Conservation (phyloP, 1,140 invertebrate genomes). For the Rhizoglyphus robini region DNA sequence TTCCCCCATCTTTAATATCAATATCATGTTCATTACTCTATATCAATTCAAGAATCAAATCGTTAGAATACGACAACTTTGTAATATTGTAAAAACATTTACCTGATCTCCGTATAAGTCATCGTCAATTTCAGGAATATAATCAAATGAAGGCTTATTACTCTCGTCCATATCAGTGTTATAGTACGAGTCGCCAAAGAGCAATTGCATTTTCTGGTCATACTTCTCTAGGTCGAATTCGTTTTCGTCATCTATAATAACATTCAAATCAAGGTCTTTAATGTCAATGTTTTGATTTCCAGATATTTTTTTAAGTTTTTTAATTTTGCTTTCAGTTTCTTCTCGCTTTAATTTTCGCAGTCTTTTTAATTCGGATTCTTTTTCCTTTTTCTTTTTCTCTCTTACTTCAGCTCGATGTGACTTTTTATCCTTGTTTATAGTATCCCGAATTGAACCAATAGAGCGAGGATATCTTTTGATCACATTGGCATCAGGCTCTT, state of each 20-base stretch:
- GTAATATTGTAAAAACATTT: not conserved
- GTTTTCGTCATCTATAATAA: constrained; percentile 32
- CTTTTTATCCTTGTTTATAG: constrained; percentile 57
- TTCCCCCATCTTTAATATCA: constrained; percentile 35
- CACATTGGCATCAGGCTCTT: constrained; percentile 18
- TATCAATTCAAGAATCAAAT: constrained; percentile 4
- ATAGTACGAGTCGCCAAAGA: constrained; percentile 80
- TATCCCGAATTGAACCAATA: constrained; percentile 19
- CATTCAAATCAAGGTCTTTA: constrained; percentile 36
- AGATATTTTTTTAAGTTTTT: constrained; percentile 73
- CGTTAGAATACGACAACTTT: constrained; percentile 43
- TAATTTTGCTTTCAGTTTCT: constrained; percentile 78
- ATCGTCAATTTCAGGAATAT: constrained; percentile 51
- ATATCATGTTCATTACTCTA: constrained; percentile 22
- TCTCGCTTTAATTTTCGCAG: constrained; percentile 72
- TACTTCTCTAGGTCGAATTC: constrained; percentile 85
- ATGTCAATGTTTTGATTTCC: constrained; percentile 50
- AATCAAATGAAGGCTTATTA: constrained; percentile 60
- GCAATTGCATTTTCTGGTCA: constrained; percentile 62
- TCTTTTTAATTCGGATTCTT: constrained; percentile 56
- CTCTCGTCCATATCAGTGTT: constrained; percentile 45
- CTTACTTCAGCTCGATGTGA: constrained; percentile 53
- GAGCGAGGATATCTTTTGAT: constrained; percentile 22
- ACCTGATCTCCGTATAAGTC: constrained; percentile 29
- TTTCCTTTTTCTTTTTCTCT: constrained; percentile 59